Evolutionary conservation across 2,113 vertebrate species (phyloP).

Genomic region (Microcebus tavaratra): DNA sequence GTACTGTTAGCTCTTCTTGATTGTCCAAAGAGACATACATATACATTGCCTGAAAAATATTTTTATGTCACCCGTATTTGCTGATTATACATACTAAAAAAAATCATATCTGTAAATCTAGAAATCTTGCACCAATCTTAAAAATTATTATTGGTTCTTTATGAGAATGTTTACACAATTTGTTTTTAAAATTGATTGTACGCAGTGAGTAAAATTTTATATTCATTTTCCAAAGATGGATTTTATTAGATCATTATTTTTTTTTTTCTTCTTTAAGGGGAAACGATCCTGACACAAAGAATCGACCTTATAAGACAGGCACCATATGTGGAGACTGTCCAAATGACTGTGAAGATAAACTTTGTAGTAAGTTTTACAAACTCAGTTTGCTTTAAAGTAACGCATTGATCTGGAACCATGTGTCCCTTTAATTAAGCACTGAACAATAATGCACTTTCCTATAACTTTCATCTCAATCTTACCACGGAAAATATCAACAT

Average conservation of each 20-base stretch:
- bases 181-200: not conserved
- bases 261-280: constrained; percentile 76
- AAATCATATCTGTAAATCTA: not conserved
- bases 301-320: constrained; percentile 76
- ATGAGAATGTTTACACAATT: not conserved
- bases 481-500: not conserved
- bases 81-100: not conserved
- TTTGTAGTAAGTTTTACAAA: constrained; percentile 84
- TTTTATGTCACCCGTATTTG: not conserved
- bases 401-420: not conserved
- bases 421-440: not conserved
- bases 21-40: not conserved
- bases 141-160: not conserved
- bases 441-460: not conserved
- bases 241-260: not conserved
- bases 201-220: not conserved
- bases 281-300: constrained; percentile 59
- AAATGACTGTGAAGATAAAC: constrained; percentile 76
- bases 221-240: not conserved
- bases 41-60: not conserved
- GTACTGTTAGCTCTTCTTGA: not conserved
- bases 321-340: constrained; percentile 78
- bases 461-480: not conserved
- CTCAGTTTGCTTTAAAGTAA: not conserved
- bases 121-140: not conserved